These are phyloP conservation scores for Rhogogaster chlorosoma DNA, from an alignment of 2,888 invertebrate species.

Conservation along the genomic window DNA sequence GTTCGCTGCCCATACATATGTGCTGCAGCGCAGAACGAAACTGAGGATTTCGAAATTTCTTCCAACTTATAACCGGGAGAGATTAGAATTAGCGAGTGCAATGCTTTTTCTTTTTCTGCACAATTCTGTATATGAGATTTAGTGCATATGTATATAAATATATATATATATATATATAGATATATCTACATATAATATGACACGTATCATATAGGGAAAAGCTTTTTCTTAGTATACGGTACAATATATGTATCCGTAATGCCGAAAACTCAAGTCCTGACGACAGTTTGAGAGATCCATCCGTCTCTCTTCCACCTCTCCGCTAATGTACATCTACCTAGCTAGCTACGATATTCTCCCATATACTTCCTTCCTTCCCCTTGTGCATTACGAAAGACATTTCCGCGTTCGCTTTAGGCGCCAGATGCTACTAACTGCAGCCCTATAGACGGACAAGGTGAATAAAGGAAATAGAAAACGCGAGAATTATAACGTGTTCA, in stretches of 20 bases:
- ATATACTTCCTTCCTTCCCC: conserved; percentile 16
- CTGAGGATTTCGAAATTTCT: background rate
- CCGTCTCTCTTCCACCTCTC: conserved; percentile 60
- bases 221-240: background rate
- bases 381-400: conserved; percentile 58
- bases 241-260: background rate
- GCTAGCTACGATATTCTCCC: conserved; percentile 21
- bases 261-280: conserved; percentile 65
- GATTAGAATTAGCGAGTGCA: background rate
- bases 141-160: background rate
- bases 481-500: conserved; percentile 4
- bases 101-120: background rate
- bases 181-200: background rate
- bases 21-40: background rate
- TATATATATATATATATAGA: background rate
- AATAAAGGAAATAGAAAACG: conserved; percentile 29
- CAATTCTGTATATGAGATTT: background rate
- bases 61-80: background rate
- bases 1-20: background rate
- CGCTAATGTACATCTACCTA: conserved; percentile 65
- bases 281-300: conserved; percentile 72
- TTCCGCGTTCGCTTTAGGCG: conserved; percentile 59
- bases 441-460: conserved; percentile 15
- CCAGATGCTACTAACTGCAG: conserved; percentile 70
- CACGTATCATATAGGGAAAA: background rate